A percentile compares a stretch with the other conserved stretches of the same genome.
phyloP scores from a whole-genome alignment of 2,113 vertebrate species.

The Cochlearius cochlearius region DNA sequence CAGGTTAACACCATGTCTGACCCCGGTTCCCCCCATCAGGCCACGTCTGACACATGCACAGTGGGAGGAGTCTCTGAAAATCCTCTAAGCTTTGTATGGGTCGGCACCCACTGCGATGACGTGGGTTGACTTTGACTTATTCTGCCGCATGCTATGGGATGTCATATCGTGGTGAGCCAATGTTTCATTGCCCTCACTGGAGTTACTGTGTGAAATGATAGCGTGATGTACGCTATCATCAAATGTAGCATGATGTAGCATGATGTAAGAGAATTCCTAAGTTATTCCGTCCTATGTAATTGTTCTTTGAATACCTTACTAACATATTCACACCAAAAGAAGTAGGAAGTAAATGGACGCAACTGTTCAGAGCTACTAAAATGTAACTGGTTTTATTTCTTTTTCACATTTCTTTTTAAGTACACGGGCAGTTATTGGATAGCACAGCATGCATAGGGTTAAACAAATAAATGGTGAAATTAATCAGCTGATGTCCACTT shows the following conservation, averaged over 20 bases:
- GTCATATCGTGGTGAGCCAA: not conserved
- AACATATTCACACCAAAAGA: not conserved
- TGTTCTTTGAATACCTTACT: not conserved
- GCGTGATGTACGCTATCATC: not conserved
- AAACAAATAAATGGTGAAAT: not conserved
- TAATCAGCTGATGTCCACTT: not conserved
- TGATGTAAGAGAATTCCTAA: not conserved
- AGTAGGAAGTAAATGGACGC: not conserved
- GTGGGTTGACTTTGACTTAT: not conserved
- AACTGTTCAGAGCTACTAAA: not conserved
- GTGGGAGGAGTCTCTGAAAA: not conserved
- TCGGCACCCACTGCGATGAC: not conserved
- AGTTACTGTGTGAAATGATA: not conserved
- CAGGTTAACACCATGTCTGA: not conserved
- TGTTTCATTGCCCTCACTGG: not conserved
- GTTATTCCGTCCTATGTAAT: rapidly evolving
- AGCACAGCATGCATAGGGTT: not conserved
- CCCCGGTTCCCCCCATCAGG: not conserved
- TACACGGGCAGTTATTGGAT: not conserved
- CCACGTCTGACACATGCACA: not conserved
- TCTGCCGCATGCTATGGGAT: not conserved
- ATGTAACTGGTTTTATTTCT: not conserved
- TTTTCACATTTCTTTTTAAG: not conserved
- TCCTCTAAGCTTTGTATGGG: not conserved
- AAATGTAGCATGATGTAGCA: no score